Percentiles rank a stretch among this genome's conserved stretches.
These are phyloP conservation scores for Trichoplax adhaerens DNA, from an alignment of 37 sponge, comb jelly and placozoan genomes.

Conservation along the genomic window DNA sequence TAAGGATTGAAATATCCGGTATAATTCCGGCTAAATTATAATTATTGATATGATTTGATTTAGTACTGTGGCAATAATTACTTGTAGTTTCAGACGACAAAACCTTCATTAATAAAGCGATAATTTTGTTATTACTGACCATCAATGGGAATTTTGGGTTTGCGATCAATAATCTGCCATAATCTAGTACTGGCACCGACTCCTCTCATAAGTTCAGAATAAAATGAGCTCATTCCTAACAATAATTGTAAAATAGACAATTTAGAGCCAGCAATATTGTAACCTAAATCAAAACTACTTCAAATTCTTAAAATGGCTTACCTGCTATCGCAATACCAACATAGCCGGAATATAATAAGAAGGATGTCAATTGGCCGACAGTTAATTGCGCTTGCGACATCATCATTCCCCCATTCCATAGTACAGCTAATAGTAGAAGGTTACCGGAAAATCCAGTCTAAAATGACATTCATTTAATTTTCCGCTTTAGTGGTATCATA, in stretches of 20 bases:
- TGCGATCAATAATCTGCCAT: conserved; percentile 8
- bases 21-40: too few relatives aligned
- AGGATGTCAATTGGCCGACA: conserved; percentile 11
- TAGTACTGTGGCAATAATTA: too few relatives aligned
- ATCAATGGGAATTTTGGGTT: conserved; percentile 2
- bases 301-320: background rate
- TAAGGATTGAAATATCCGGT: too few relatives aligned
- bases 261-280: too few relatives aligned
- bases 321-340: conserved; percentile 9
- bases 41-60: too few relatives aligned
- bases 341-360: conserved; percentile 4
- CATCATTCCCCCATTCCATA: conserved; percentile 11
- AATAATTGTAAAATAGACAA: background rate
- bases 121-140: background rate
- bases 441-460: conserved; percentile 13
- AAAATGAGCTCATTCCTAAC: conserved; percentile 1
- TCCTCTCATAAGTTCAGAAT: conserved; percentile 11
- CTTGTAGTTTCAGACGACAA: too few relatives aligned
- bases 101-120: too few relatives aligned
- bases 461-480: background rate
- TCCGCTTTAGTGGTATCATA: too few relatives aligned
- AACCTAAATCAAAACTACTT: background rate
- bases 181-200: conserved; percentile 10
- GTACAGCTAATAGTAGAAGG: conserved; percentile 4
- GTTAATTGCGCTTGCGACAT: background rate